These are phyloP conservation scores for Cataglyphis cursor DNA, from an alignment of 2,888 invertebrate species.

Conservation along the genomic window DNA sequence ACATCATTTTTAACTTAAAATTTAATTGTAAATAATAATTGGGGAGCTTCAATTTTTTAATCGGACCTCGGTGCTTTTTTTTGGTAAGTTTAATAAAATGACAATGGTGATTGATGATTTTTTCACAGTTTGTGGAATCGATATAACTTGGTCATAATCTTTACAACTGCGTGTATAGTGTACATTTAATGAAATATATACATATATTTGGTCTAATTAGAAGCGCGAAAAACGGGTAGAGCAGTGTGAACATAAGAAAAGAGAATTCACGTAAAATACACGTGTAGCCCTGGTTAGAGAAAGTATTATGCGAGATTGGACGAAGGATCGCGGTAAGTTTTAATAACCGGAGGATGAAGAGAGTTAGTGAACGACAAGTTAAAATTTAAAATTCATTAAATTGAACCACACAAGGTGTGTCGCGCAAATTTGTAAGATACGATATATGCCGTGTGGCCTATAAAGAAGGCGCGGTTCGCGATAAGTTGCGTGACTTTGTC, in stretches of 20 bases:
- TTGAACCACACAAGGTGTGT: conserved; percentile 63
- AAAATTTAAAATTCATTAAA: conserved; percentile 84
- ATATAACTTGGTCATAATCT: background rate
- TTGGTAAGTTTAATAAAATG: conserved; percentile 1
- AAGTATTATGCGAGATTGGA: conserved; percentile 65
- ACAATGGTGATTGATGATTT: conserved; percentile 19
- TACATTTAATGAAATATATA: background rate
- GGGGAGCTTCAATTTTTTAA: background rate
- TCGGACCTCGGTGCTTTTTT: background rate
- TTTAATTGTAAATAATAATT: background rate
- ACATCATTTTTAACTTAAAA: background rate
- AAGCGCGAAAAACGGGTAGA: conserved; percentile 19
- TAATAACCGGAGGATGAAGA: conserved; percentile 77
- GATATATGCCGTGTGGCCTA: conserved; percentile 44
- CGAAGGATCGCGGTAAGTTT: conserved; percentile 73
- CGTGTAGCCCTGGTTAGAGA: conserved; percentile 39
- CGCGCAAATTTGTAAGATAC: conserved; percentile 67
- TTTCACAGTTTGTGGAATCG: conserved; percentile 8
- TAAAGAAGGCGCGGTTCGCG: conserved; percentile 62
- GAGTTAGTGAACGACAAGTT: conserved; percentile 80
- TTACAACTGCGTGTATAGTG: background rate
- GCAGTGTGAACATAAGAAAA: conserved; percentile 5
- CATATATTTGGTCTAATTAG: conserved; percentile 19
- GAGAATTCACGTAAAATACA: conserved; percentile 41
- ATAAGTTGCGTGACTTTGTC: background rate